phyloP scores from a whole-genome alignment of 35 echinoderm and acorn worm species.

The Chiridota heheva region DNA sequence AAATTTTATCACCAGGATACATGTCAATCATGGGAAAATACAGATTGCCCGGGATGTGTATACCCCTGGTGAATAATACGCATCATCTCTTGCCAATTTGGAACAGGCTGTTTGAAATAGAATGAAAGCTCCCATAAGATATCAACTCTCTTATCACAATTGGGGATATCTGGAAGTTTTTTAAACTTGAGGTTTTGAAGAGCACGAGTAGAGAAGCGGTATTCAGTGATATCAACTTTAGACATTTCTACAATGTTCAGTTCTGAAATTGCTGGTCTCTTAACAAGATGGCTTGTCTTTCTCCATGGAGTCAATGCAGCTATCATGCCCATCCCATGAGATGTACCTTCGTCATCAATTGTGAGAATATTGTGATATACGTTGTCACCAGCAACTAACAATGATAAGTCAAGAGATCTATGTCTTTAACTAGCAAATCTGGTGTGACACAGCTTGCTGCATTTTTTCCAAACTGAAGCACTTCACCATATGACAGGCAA shows the following conservation, averaged over 20 bases:
- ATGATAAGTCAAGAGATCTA: not conserved
- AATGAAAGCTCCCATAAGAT: not conserved
- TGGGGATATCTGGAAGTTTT: not conserved
- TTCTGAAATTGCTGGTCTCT: too few relatives aligned
- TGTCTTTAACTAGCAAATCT: not conserved
- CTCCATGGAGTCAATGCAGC: slow-evolving; percentile 35
- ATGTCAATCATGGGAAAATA: slow-evolving; percentile 40
- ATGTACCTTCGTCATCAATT: slow-evolving; percentile 4
- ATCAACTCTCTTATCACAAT: not conserved
- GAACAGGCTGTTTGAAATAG: slow-evolving; percentile 32
- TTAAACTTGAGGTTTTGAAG: too few relatives aligned
- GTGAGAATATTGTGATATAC: slow-evolving; percentile 23
- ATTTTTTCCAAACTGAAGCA: slow-evolving; percentile 17
- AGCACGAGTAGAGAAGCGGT: too few relatives aligned
- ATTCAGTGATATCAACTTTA: too few relatives aligned
- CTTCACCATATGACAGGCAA: not conserved
- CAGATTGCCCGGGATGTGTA: slow-evolving; percentile 24
- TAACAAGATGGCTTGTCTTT: too few relatives aligned
- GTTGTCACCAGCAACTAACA: slow-evolving; percentile 15
- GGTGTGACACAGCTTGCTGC: not conserved
- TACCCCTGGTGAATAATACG: not conserved
- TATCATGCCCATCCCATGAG: slow-evolving; percentile 19
- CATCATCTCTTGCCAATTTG: slow-evolving; percentile 23
- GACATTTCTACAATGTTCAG: not conserved
- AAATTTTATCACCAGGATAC: slow-evolving; percentile 21